A percentile compares a stretch with the other conserved stretches of the same genome.
Conservation (phyloP, 37 sponge, comb jelly and placozoan genomes). For the Petrosia ficiformis region DNA sequence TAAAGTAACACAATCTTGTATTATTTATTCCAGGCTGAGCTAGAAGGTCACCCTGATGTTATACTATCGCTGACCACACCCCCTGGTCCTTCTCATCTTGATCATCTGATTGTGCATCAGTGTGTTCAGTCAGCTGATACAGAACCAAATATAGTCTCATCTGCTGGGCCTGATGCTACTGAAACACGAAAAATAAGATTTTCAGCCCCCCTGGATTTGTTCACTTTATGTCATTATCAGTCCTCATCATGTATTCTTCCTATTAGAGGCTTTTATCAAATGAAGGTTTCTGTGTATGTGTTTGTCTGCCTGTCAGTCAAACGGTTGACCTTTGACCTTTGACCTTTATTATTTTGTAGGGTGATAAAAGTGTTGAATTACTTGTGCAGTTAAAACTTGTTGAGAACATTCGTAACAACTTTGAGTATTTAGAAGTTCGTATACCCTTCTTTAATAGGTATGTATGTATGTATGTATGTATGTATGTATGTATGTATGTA, state of each 20-base stretch:
- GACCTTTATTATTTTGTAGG: too few species aligned
- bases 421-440: slow-evolving; percentile 83
- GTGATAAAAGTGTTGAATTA: slow-evolving; percentile 53
- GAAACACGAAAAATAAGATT: slow-evolving; percentile 69
- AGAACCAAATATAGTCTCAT: not conserved
- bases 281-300: slow-evolving; percentile 76
- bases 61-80: slow-evolving; percentile 58
- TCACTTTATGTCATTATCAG: slow-evolving; percentile 73
- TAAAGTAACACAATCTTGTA: not conserved
- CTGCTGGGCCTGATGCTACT: not conserved
- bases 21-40: slow-evolving; percentile 58
- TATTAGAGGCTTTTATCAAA: slow-evolving; percentile 87
- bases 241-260: slow-evolving; percentile 53
- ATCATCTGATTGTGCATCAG: slow-evolving; percentile 71
- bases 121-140: slow-evolving; percentile 64
- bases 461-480: not conserved
- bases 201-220: slow-evolving; percentile 67
- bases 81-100: slow-evolving; percentile 46
- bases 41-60: slow-evolving; percentile 86
- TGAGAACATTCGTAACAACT: slow-evolving; percentile 69
- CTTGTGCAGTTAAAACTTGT: slow-evolving; percentile 81
- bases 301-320: slow-evolving; percentile 19
- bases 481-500: not conserved
- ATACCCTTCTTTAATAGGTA: slow-evolving; percentile 90
- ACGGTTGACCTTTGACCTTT: not conserved